phyloP scores from a whole-genome alignment of 2,888 invertebrate species.

The Xylocampa areola region DNA sequence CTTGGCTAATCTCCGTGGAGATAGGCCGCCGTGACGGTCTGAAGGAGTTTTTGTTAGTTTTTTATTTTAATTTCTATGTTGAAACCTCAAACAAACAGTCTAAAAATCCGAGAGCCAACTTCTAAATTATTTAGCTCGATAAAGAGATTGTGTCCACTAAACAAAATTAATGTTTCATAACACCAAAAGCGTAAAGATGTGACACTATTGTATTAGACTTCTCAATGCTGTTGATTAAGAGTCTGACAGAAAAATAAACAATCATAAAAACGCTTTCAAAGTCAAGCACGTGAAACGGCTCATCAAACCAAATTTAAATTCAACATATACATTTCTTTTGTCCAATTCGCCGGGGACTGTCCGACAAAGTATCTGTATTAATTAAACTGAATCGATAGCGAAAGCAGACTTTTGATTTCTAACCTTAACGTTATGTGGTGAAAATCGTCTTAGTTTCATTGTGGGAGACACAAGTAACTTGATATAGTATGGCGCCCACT shows the following conservation, averaged over 20 bases:
- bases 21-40: too few species aligned
- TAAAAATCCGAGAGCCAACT: too few species aligned
- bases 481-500: slow-evolving; percentile 53
- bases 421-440: slow-evolving; percentile 63
- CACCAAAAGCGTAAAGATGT: background rate
- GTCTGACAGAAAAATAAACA: slow-evolving; percentile 6
- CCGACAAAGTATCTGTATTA: slow-evolving; percentile 46
- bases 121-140: too few species aligned
- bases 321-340: slow-evolving; percentile 42
- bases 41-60: too few species aligned
- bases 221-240: background rate
- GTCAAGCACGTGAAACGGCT: slow-evolving; percentile 26
- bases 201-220: slow-evolving; percentile 1
- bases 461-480: slow-evolving; percentile 43
- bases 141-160: too few species aligned
- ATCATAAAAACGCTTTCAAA: slow-evolving; percentile 26
- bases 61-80: too few species aligned
- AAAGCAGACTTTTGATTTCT: slow-evolving; percentile 81
- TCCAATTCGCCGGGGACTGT: slow-evolving; percentile 39
- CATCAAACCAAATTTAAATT: slow-evolving; percentile 43
- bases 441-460: slow-evolving; percentile 37
- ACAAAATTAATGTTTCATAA: background rate
- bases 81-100: too few species aligned
- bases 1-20: too few species aligned
- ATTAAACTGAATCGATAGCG: slow-evolving; percentile 64